phyloP scores from a whole-genome alignment of 2,888 invertebrate genomes.

The Tenthredo scrophulariae region DNA sequence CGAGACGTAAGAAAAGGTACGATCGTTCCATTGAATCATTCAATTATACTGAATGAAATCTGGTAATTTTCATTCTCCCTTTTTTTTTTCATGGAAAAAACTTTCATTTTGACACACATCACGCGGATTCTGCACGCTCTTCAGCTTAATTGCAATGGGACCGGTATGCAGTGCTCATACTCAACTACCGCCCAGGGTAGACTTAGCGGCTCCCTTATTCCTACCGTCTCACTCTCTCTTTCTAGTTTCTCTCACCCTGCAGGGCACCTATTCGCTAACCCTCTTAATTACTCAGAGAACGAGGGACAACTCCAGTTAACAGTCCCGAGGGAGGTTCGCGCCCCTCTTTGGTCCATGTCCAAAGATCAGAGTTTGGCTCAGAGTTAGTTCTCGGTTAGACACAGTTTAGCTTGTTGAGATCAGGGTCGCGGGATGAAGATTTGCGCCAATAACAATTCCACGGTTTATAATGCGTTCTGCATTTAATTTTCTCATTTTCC shows the following conservation, averaged over 20 bases:
- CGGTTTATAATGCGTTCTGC: not conserved
- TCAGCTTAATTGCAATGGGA: constrained; percentile 40
- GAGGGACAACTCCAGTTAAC: constrained; percentile 46
- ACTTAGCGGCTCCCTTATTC: constrained; percentile 31
- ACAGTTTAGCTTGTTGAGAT: constrained; percentile 12
- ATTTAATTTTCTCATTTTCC: not conserved
- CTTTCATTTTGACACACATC: not conserved
- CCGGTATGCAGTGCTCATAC: constrained; percentile 34
- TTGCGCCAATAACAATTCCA: not conserved
- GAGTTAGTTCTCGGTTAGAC: not conserved
- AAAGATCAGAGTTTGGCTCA: constrained; percentile 27
- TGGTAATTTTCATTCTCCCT: not conserved
- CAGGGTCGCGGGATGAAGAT: not conserved
- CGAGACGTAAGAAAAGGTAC: not conserved
- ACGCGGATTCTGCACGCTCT: constrained; percentile 13
- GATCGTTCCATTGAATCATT: not conserved
- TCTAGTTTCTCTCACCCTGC: not conserved
- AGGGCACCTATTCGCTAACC: constrained; percentile 3
- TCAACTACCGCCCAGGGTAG: constrained; percentile 39
- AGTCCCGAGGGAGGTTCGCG: constrained; percentile 31
- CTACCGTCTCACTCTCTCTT: not conserved
- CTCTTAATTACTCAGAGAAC: constrained; percentile 47
- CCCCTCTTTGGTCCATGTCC: constrained; percentile 10
- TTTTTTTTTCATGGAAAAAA: too few species aligned
- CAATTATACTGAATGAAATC: not conserved